These are phyloP conservation scores for Geotrupes spiniger DNA, from an alignment of 2,888 invertebrate species.

Conservation along the genomic window DNA sequence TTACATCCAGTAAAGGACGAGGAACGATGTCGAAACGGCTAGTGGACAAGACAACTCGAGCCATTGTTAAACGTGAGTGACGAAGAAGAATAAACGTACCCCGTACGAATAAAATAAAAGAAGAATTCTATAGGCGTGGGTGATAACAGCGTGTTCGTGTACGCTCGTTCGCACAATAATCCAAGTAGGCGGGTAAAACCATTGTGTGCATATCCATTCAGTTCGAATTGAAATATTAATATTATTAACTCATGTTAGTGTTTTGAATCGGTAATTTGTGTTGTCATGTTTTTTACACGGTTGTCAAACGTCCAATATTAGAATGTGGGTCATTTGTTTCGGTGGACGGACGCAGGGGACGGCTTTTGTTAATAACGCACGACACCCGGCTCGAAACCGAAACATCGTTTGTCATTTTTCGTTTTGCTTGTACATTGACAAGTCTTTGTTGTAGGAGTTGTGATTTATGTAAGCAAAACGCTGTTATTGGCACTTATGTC, in stretches of 20 bases:
- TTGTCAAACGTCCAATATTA: conserved; percentile 13
- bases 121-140: conserved; percentile 24
- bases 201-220: conserved; percentile 30
- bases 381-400: no score
- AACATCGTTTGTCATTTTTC: no score
- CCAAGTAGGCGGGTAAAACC: conserved; percentile 24
- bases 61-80: conserved; percentile 2
- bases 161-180: conserved; percentile 27
- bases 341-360: neutral
- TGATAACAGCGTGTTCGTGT: conserved; percentile 26
- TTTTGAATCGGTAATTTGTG: conserved; percentile 25
- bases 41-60: no score
- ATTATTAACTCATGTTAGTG: conserved; percentile 26
- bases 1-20: neutral
- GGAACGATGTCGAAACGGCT: neutral
- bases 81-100: conserved; percentile 18
- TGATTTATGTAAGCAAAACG: no score
- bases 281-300: conserved; percentile 17
- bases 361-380: no score
- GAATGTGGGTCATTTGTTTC: conserved; percentile 6
- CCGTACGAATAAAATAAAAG: conserved; percentile 18
- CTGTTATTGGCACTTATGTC: no score
- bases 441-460: no score
- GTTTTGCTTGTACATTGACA: no score
- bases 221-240: conserved; percentile 30